Evolutionary conservation across 2,888 invertebrate species (phyloP), one percentile per base, ranked within the genome.

Genomic region (Euzophera pinguis): DNA sequence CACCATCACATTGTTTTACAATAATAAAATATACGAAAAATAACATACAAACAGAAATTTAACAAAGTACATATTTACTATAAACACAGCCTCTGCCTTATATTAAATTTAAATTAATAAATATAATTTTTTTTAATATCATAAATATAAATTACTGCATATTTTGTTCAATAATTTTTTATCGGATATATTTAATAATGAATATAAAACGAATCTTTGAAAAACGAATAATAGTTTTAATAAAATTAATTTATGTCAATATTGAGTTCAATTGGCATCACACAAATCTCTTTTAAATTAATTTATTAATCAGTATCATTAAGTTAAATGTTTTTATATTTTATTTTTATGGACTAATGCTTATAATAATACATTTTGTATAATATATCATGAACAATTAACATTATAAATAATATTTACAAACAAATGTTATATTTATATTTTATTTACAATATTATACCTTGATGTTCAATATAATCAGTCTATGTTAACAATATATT

Each of bases 401-500:
- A 8, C 14, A 39, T 39, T 17, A 39, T 65, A 61, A 53, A 4
- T 39, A 67, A 60, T 68, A 66, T 68, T 65, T 73, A 75, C 73
- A 74, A 69, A 71, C 68, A 60, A 59, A 65, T 63, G 1, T 29
- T n/a, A n/a, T n/a, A n/a, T n/a, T 42, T 38, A 43, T 34, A 57
- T 63, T 62, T 63, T 74, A 74, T 77, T 52, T 78, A 81, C 76
- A 79, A 62, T 65, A 63, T 67, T 65, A 63, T 67, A 73, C 65
- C 69, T 38, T 49, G 63, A 72, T 76, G 74, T 67, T 70, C 73
- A 81, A 78, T 71, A 66, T 75, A 83, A 80, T 86, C 85, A 86
- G 85, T 86, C 85, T 84, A 85, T 84, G 63, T 75, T 80, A 84
- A 81, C 70, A 75, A 58, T 75, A 74, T 69, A 59, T 54, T 59